Percentiles rank a stretch among this genome's conserved stretches.
Evolutionary conservation across 2,797 vertebrate genomes (phyloP).

Genomic region (Fratercula arctica): DNA sequence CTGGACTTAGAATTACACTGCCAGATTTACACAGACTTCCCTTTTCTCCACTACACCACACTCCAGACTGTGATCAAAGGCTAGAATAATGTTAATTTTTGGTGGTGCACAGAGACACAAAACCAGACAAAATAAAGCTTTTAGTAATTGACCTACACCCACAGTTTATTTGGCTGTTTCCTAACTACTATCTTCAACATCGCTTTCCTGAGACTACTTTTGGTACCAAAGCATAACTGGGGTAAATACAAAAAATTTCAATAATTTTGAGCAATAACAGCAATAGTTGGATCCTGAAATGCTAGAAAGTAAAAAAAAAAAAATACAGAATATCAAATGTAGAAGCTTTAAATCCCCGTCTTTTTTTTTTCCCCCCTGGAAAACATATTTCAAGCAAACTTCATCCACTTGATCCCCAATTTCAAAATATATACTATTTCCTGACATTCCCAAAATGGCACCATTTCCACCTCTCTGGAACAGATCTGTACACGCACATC

Average conservation of each 20-base stretch:
- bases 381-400: background rate
- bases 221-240: background rate
- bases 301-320: background rate
- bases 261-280: background rate
- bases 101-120: background rate
- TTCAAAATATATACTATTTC: background rate
- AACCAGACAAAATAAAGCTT: background rate
- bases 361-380: fast-evolving
- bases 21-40: background rate
- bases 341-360: background rate
- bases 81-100: background rate
- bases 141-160: background rate
- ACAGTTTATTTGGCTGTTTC: background rate
- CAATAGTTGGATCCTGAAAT: background rate
- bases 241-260: background rate
- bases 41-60: background rate
- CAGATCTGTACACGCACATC: background rate
- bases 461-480: background rate
- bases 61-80: background rate
- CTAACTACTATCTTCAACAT: background rate
- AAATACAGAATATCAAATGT: background rate
- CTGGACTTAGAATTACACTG: background rate
- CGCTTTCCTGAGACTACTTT: background rate
- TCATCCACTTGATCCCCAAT: background rate
- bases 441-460: background rate